phyloP scores from a whole-genome alignment of 92 coral and sea anemone genomes.

The Porites rus region DNA sequence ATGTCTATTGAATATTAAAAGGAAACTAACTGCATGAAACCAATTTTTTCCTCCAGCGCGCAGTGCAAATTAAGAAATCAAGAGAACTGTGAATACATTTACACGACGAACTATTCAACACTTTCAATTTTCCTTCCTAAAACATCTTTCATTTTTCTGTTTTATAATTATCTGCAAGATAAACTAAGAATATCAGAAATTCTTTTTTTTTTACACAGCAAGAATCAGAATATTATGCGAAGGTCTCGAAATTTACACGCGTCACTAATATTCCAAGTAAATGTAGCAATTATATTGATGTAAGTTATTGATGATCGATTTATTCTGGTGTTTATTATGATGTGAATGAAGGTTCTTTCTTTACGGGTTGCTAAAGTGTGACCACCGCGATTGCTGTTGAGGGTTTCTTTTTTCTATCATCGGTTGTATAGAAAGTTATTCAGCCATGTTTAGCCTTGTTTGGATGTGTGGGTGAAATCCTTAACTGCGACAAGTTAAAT shows the following conservation, averaged over 20 bases:
- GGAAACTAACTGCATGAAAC: slow-evolving; percentile 8
- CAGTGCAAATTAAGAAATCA: not conserved
- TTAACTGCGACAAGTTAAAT: not conserved
- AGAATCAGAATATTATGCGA: no score
- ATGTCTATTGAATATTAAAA: slow-evolving; percentile 9
- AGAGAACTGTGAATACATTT: slow-evolving; percentile 10
- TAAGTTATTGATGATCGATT: no score
- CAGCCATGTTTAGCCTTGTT: not conserved
- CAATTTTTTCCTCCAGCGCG: not conserved
- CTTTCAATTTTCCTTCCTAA: not conserved
- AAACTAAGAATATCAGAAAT: not conserved
- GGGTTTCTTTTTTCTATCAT: not conserved
- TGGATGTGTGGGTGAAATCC: not conserved
- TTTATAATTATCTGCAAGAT: not conserved
- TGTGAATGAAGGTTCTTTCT: not conserved
- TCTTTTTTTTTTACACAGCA: not conserved
- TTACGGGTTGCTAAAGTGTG: not conserved
- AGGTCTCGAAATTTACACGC: no score
- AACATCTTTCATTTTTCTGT: not conserved
- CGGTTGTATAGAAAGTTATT: not conserved
- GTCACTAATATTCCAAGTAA: no score
- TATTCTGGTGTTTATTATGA: not conserved
- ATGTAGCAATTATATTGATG: no score
- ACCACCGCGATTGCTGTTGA: not conserved
- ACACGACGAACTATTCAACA: slow-evolving; percentile 9